Conservation (phyloP, 2,888 invertebrate species). For the Gymnosoma rotundatum region DNA sequence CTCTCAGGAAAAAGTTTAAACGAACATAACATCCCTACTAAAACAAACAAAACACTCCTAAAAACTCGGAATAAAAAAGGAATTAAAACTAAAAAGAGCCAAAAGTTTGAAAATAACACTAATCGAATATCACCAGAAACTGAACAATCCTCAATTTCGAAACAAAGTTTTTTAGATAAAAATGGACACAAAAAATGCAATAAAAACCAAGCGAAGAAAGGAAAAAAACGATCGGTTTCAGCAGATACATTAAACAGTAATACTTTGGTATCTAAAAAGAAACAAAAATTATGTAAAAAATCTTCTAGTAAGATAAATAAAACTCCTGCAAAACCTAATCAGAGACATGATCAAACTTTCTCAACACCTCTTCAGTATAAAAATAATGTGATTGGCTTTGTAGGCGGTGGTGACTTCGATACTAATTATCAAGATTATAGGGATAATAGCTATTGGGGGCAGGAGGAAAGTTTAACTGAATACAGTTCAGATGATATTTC, state of each 20-base stretch:
- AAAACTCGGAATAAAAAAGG: neutral
- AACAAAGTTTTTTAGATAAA: neutral
- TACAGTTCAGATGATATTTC: slow-evolving; percentile 15
- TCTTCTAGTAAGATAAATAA: neutral
- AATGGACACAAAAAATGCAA: neutral
- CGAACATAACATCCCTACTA: neutral
- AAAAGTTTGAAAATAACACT: neutral
- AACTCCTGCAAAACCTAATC: neutral
- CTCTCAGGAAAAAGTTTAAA: neutral
- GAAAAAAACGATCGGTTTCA: slow-evolving; percentile 13
- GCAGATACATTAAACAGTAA: neutral
- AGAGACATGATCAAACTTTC: neutral
- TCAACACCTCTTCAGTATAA: neutral
- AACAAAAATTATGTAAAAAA: slow-evolving; percentile 36
- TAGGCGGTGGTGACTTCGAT: slow-evolving; percentile 55
- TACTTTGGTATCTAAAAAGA: slow-evolving; percentile 4
- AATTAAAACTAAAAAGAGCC: neutral
- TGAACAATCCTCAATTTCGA: neutral
- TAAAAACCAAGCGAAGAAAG: slow-evolving; percentile 24
- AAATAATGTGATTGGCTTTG: slow-evolving; percentile 40
- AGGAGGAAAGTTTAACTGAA: slow-evolving; percentile 7
- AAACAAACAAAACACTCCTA: neutral
- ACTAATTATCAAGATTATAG: neutral
- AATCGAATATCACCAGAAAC: neutral
- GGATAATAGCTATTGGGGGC: slow-evolving; percentile 30